Base-by-base conservation (phyloP, 2,113 vertebrate genomes). In the Neopipo cinnamomea region DNA sequence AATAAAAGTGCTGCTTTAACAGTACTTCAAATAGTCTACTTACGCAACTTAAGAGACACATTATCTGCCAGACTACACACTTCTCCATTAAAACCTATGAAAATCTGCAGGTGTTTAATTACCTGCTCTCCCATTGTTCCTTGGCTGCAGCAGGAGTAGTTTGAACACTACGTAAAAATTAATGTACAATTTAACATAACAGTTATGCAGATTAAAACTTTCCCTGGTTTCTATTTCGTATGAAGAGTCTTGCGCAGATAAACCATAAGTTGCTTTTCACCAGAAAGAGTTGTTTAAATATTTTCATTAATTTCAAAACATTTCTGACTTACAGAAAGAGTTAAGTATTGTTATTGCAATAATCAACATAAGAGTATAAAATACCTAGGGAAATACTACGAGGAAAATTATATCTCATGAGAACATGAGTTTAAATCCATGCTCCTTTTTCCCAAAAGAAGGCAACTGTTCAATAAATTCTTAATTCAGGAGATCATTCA, bases 1-100 rank as follows among this genome's bases (percentile, higher is more conserved):
- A 96, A 95, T 96, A 97, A 92, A 89, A 95, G 92, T 89, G 88
- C 93, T 89, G 73, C 88, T 96, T 95, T 96, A 95, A 91, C 95
- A 91, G 93, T 92, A 49, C 83, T 96, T 96, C 95, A 92, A 92
- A 92, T 92, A 88, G 89, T 89, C 93, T 94, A 91, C 96, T 96
- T 94, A 84, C 2, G 14, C 76, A 97, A 86, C 88, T 96, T 96
- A 88, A 96, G 86, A 96, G 93, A 96, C 90, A 92, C 96, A 94
- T 96, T 96, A 96, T 93, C 96, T 95, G 72, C 90, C 91, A 96
- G 96, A 96, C 96, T 93, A 96, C 95, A 96, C 90, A 97, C 89
- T 96, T 91, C 92, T 94, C 95, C 92, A 94, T 96, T 96, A 96
- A 96, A 88, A 93, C 91, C 93, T 61, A 94, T 91, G 96, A 94